These are phyloP conservation scores for Carassius auratus DNA, from an alignment of 2,113 vertebrate species.

Conservation along the genomic window DNA sequence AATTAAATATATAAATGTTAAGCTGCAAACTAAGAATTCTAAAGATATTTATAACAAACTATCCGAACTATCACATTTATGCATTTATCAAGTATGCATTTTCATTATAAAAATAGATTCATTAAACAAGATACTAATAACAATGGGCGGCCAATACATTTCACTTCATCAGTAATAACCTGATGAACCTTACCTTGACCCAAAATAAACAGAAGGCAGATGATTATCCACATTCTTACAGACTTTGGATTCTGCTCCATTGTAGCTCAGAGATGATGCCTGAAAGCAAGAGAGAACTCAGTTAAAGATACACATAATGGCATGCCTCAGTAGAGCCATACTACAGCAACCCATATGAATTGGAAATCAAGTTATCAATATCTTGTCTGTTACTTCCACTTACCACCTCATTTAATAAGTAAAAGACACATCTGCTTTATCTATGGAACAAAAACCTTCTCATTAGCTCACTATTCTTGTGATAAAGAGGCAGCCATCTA, in stretches of 20 bases:
- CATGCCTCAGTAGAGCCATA: not conserved
- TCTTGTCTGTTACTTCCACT: not conserved
- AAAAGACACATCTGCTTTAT: not conserved
- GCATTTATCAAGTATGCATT: not conserved
- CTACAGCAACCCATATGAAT: not conserved
- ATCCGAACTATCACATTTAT: not conserved
- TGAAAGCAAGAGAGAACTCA: constrained; percentile 13
- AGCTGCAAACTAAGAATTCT: not conserved
- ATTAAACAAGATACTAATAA: not conserved
- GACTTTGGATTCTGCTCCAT: constrained; percentile 14
- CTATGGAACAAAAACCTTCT: not conserved
- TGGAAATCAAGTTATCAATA: not conserved
- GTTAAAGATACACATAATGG: not conserved
- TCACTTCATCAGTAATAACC: not conserved
- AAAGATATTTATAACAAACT: not conserved
- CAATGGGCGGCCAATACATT: not conserved
- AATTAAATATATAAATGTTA: not conserved
- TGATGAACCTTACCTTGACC: constrained; percentile 13
- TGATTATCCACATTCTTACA: not conserved
- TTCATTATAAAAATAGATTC: not conserved
- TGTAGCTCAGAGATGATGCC: constrained; percentile 19
- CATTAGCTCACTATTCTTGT: constrained; percentile 51
- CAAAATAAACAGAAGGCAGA: not conserved
- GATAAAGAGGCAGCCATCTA: constrained; percentile 59
- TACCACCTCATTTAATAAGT: not conserved